These are phyloP conservation scores for Enteromius afrohamiltoni DNA, from an alignment of 2,797 vertebrate genomes.

Conservation along the genomic window DNA sequence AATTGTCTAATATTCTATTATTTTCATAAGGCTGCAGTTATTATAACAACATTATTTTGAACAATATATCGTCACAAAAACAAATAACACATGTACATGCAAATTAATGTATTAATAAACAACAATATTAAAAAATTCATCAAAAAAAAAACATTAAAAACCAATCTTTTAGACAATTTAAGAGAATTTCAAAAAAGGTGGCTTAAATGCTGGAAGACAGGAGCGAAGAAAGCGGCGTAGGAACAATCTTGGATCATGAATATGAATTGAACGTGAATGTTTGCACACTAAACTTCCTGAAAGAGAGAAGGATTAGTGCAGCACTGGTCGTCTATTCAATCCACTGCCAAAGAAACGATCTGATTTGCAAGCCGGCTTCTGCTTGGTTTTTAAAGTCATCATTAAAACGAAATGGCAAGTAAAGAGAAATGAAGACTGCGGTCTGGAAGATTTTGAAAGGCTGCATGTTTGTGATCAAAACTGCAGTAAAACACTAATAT, in stretches of 20 bases:
- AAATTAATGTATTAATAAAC: background rate
- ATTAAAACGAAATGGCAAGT: background rate
- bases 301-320: background rate
- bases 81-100: background rate
- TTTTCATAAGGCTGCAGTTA: background rate
- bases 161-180: background rate
- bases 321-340: background rate
- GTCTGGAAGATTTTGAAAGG: background rate
- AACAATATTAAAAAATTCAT: background rate
- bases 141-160: too few species aligned
- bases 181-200: background rate
- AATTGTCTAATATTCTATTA: background rate
- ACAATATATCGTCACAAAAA: background rate
- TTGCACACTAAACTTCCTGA: background rate
- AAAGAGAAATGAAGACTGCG: too few species aligned
- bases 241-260: background rate
- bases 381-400: background rate
- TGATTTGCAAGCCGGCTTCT: background rate
- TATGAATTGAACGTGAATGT: background rate
- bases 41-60: background rate
- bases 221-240: background rate
- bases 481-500: background rate
- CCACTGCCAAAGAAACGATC: background rate
- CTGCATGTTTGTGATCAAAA: constrained; percentile 1
- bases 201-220: background rate